A percentile compares a stretch with the other conserved stretches of the same genome.
Evolutionary conservation across 2,888 invertebrate genomes (phyloP).

Genomic region (Allolobophora icterica): DNA sequence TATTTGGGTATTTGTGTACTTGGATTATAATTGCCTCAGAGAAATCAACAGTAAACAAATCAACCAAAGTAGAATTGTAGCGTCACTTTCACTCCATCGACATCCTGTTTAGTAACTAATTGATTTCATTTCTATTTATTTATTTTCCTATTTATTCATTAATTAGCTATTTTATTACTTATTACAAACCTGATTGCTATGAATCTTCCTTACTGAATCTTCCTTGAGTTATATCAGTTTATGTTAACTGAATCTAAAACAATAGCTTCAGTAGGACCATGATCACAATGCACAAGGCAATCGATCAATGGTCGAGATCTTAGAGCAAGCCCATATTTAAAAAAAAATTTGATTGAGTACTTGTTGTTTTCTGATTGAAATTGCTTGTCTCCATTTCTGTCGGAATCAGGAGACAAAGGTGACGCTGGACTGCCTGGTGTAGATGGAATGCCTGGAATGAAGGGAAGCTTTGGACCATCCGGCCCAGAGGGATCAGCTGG

Average conservation of each 20-base stretch:
- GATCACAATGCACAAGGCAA: background rate
- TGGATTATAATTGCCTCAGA: too few relatives aligned
- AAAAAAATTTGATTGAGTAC: background rate
- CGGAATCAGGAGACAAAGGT: slow-evolving; percentile 50
- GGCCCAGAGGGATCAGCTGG: slow-evolving; percentile 42
- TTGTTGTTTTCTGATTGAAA: background rate
- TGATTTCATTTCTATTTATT: background rate
- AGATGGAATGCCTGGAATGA: slow-evolving; percentile 45
- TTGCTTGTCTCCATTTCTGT: background rate
- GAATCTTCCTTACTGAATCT: background rate
- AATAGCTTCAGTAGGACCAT: background rate
- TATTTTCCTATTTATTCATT: background rate
- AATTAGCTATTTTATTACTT: background rate
- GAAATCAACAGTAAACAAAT: background rate
- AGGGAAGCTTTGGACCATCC: slow-evolving; percentile 37
- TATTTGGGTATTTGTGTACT: too few relatives aligned
- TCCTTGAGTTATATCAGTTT: background rate
- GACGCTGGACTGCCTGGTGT: slow-evolving; percentile 49
- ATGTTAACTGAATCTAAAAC: background rate
- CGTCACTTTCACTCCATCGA: background rate
- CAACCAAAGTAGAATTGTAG: background rate
- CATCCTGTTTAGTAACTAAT: background rate
- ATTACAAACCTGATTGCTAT: background rate
- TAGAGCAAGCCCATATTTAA: background rate
- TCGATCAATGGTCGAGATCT: background rate